phyloP scores from a whole-genome alignment of 2,113 vertebrate species.

The Pluvianellus socialis region DNA sequence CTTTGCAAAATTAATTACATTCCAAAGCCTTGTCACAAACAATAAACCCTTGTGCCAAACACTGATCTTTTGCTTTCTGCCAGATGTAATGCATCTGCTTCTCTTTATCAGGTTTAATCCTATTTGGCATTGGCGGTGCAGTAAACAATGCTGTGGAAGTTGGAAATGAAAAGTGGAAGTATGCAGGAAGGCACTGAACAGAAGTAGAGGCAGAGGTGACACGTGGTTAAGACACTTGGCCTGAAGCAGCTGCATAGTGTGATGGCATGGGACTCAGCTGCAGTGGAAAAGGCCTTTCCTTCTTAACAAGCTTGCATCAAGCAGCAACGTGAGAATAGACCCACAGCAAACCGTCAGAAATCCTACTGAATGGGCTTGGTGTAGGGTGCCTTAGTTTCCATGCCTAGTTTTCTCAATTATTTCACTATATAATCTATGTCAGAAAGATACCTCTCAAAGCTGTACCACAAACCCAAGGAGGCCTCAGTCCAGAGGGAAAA shows the following conservation, averaged over 20 bases:
- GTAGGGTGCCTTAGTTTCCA: background rate
- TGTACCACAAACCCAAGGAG: background rate
- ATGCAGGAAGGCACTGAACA: background rate
- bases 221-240: background rate
- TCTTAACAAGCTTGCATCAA: background rate
- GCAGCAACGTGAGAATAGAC: background rate
- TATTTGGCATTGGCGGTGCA: slow-evolving; percentile 16
- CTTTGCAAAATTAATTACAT: slow-evolving; percentile 72
- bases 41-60: slow-evolving; percentile 56
- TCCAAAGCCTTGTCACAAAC: slow-evolving; percentile 63
- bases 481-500: background rate
- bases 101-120: slow-evolving; percentile 63
- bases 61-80: slow-evolving; percentile 49
- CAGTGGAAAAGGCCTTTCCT: background rate
- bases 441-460: background rate
- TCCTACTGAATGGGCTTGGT: background rate
- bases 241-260: background rate
- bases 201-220: background rate
- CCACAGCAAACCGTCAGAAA: background rate
- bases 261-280: background rate
- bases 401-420: background rate
- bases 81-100: slow-evolving; percentile 64
- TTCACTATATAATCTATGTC: accelerated
- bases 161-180: slow-evolving; percentile 26
- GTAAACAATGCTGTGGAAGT: slow-evolving; percentile 32